phyloP scores from a whole-genome alignment of 2,888 invertebrate species.

The Lasiommata megera region DNA sequence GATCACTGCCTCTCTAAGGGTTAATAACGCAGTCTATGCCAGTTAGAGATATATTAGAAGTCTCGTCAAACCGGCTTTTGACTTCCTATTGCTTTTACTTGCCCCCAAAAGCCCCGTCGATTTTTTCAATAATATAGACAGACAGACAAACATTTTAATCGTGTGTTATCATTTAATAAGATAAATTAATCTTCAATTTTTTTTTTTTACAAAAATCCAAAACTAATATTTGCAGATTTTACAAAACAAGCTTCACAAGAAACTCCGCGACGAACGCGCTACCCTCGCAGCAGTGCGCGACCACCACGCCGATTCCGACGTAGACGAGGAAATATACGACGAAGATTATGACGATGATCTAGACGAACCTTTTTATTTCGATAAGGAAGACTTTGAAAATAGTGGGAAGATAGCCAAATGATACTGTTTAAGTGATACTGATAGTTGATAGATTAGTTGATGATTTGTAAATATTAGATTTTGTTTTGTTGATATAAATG shows the following conservation, averaged over 20 bases:
- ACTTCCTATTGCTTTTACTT: no score
- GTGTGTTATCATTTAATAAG: no score
- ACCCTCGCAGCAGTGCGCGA: constrained; percentile 27
- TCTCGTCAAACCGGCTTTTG: no score
- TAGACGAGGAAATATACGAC: constrained; percentile 33
- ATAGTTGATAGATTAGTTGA: not conserved
- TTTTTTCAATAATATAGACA: no score
- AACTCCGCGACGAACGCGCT: constrained; percentile 42
- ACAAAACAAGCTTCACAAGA: constrained; percentile 58
- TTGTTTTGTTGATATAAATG: not conserved
- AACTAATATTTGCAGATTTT: constrained; percentile 58
- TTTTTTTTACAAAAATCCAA: no score
- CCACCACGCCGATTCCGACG: constrained; percentile 29
- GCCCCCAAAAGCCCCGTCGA: no score
- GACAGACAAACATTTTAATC: no score
- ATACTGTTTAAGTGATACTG: no score
- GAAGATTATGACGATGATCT: constrained; percentile 40
- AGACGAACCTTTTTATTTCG: constrained; percentile 34
- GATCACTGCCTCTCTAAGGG: no score
- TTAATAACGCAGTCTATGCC: no score
- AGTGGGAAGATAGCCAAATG: not conserved
- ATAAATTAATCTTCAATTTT: no score
- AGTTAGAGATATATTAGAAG: no score
- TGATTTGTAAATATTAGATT: not conserved
- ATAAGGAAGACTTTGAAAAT: constrained; percentile 11